Base-by-base conservation (phyloP, 2,888 invertebrate species). In the Drosophila vallismaia region DNA sequence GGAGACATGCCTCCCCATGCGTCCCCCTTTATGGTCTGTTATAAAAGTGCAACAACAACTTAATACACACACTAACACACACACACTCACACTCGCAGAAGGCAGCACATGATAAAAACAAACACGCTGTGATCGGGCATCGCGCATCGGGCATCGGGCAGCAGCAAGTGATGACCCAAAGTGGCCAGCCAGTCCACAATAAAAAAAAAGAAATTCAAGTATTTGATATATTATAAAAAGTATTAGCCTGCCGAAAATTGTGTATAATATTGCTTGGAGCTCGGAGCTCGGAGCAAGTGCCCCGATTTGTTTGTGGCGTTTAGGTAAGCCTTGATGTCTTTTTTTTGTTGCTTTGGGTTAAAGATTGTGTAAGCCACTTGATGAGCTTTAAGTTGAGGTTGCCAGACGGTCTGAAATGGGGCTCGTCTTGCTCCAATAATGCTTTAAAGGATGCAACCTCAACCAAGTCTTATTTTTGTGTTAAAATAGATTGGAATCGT, bases 41-140 rank as follows among this genome's bases (percentile, higher is more conserved):
- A 81, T 86, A 77, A 75, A 85, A 82, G 80, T 86, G 88, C 88
- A 83, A 86, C 83, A 83, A 83, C 83, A 82, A 68, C 69, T 51
- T 58, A 66, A 63, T 67, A 70, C 56, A 69, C 28, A 51, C 45
- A 70, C 56, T 67, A 19, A 51, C 45, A 19, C 58, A 12, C 58
- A 63, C 64, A 70, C 56, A 69, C 26, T 55, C 40, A 26, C 58
- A 12, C 58, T 58, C 8, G 28, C 57, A 36, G 9, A 49, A 36
- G 40, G 29, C 42, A 52, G 71, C 63, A 68, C 67, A 85, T 71
- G 79, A 86, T 76, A 86, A 80, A 82, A 83, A 69, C 86, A 73
- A 85, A 78, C 63, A 70, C 75, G 79, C 76, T 77, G 74, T 74
- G 86, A 86, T 70, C 80, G 62, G 67, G 19, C 2, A 19, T 19